Conservation (phyloP, 2,888 invertebrate genomes). For the Aleiodes leptofemur region DNA sequence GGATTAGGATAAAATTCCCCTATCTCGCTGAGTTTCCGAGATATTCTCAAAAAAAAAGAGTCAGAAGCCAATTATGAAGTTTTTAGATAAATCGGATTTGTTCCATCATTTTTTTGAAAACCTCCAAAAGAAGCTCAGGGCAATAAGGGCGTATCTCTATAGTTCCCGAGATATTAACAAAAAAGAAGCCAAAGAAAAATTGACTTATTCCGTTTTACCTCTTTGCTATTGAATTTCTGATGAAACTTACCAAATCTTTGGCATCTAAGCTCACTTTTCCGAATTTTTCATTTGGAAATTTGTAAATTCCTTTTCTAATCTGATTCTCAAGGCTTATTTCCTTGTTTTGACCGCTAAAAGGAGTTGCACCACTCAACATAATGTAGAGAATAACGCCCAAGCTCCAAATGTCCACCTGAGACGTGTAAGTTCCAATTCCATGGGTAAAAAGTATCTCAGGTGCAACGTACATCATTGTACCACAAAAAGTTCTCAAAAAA, state of each 20-base stretch:
- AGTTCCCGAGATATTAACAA: too few relatives aligned
- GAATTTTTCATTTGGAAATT: conserved; percentile 81
- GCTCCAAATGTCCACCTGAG: conserved; percentile 93
- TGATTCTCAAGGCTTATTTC: conserved; percentile 79
- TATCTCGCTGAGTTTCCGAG: too few relatives aligned
- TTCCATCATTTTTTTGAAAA: too few relatives aligned
- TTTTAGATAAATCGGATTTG: too few relatives aligned
- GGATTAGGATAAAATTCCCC: too few relatives aligned
- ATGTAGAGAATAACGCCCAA: conserved; percentile 91
- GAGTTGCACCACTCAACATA: conserved; percentile 80
- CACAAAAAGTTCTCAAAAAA: conserved; percentile 88
- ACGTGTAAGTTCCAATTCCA: conserved; percentile 80
- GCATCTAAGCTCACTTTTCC: conserved; percentile 81
- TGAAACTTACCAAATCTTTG: conserved; percentile 77
- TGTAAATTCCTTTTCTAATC: conserved; percentile 83
- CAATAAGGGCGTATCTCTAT: too few relatives aligned
- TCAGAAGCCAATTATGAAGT: too few relatives aligned
- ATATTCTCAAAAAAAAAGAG: too few relatives aligned
- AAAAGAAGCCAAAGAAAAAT: too few relatives aligned
- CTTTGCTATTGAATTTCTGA: too few relatives aligned
- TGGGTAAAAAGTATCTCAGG: conserved; percentile 87
- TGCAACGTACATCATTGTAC: conserved; percentile 92
- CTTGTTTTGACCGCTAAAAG: conserved; percentile 71
- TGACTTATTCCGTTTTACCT: too few relatives aligned
- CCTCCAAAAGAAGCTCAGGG: too few relatives aligned